phyloP scores from a whole-genome alignment of 2,113 vertebrate genomes.

The human (Homo sapiens) region GRCh38 chr22:46899501-46900000 shows the following conservation, averaged over 20 bases:
- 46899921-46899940: background rate
- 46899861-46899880: fast-evolving
- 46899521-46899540: background rate
- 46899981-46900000: fast-evolving
- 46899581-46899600: background rate
- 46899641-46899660: background rate
- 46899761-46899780: background rate
- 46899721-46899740: background rate
- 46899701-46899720: background rate
- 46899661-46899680: background rate
- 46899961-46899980: fast-evolving
- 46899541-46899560: background rate
- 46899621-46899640: fast-evolving
- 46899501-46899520: background rate
- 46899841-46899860: background rate
- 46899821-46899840: fast-evolving
- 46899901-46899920: background rate
- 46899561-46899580: background rate
- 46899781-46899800: fast-evolving
- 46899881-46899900: fast-evolving
- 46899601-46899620: background rate
- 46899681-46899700: background rate
- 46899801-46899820: background rate
- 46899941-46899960: fast-evolving
- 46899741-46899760: no score